Evolutionary conservation across 2,113 vertebrate species (phyloP), one percentile per base, ranked within the genome.

Genomic region (Proteles cristata): DNA sequence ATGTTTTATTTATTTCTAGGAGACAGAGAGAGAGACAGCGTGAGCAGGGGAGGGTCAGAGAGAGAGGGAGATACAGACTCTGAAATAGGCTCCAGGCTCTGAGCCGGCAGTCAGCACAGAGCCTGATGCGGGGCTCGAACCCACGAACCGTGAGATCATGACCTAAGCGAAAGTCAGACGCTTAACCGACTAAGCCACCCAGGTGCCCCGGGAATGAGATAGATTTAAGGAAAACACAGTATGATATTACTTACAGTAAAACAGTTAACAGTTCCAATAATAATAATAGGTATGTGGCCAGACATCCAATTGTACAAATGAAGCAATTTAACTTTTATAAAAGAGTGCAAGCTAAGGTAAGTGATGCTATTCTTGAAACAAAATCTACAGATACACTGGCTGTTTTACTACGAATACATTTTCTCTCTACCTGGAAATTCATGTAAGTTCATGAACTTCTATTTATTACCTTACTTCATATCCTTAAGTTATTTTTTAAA

Each of bases 381-480:
- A 84, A 93, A 71, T 28, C 33, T 61, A 71, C 28, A 87, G 82
- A n/a, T 28, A 31, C 74, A 61, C 48, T 65, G 33, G 68, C 33
- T 48, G 28, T 55, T 68, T 96, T 66, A 71, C 28, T 88, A 86
- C 25, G 5, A 93, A 86, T 39, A 45, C 4, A 63, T 77, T 96
- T 92, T 87, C 45, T 88, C 28, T 90, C 61, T 81, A 68, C 19
- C 50, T 88, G 33, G n/a, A 90, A 93, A 94, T 93, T 66, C 53
- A 84, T 4, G 43, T 87, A 89, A 84, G 25, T 33, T 73, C 58
- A 87, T 45, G 23, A 66, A 81, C 11, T n/a, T 96, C 35, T 89
- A 69, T 95, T 94, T 95, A 76, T 95, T 86, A 90, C 84, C 93
- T 93, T 80, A 88, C 14, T 73, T 74, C 31, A 45, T 26, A 80